Evolutionary conservation across 2,888 invertebrate species (phyloP), one percentile per base, ranked within the genome.

Genomic region (Euzetes globulus): DNA sequence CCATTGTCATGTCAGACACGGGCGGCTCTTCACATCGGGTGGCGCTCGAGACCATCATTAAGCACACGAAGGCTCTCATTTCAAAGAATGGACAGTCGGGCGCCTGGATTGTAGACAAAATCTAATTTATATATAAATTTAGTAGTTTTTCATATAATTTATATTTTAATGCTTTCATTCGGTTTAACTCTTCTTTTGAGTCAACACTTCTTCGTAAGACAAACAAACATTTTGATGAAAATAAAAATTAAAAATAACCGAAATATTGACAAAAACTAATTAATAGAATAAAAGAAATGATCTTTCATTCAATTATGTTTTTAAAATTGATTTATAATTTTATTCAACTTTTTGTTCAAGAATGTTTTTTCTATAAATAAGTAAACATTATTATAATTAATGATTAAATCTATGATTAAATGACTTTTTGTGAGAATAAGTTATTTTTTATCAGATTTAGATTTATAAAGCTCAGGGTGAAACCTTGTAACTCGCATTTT

Each of bases 31-130:
- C 37, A 25, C 70, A 72, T 50, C 37, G 91, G 81, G 94, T 96
- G 71, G 92, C 96, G 37, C 87, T 97, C 81, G 96, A 96, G 86
- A 89, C 93, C 81, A 91, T 93, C 81, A 89, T 92, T 83, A 89
- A 91, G 79, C 96, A 97, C 84, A 91, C 94, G 78, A 88, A 90
- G 81, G 90, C 92, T 83, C 87, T 96, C 81, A 88, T 95, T 81
- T 89, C 89, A 79, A 86, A 94, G 81, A 77, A 77, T 52, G 74
- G 72, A 19, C 72, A 75, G 29, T 75, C 60, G 33, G 77, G 77
- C n/a, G 76, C 76, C 7, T 77, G 77, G 77, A 65, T 77, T 22
- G 45, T 75, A 33, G 76, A 76, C 25, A 75, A 76, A 33, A 45
- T 76, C 13, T 76, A 60, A 72, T 52, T 58, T 68, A 41, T 70